Base-by-base conservation (phyloP, 2,888 invertebrate species). In the Drosophila leonis region DNA sequence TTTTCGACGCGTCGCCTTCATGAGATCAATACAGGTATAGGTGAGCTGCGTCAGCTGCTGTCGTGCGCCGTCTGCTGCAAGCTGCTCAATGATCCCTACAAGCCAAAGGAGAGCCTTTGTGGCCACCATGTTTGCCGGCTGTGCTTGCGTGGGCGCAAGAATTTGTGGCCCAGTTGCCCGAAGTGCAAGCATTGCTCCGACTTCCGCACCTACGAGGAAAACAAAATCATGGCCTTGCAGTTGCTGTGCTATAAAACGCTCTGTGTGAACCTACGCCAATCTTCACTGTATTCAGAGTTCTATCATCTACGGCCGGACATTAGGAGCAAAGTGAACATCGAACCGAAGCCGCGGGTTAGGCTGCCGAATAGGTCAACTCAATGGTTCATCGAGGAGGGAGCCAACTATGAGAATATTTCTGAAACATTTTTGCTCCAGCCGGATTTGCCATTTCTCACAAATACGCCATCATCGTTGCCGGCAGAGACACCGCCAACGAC, bases 31-130 rank as follows among this genome's bases (percentile, higher is more conserved):
- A 95, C 96, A 84, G 95, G 97, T 89, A 95, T 98, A 83, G 97
- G 97, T 7, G 97, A 97, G 93, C 94, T 98, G 91, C 95, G 98
- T 67, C 97, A 97, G 92, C 96, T 97, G 75, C 94, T 98, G 86
- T 96, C 97, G 82, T 98, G 98, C 93, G 97, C 96, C 65, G 98
- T 98, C 63, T 98, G 98, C 93, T 96, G 96, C 72, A 96, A 96
- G 91, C 94, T 98, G 79, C 93, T 98, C 65, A 95, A 95, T 80
- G 96, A 97, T 90, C 98, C 98, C 8, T 96, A 95, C 90, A 96
- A 97, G 39, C 97, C 98, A 18, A 95, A 95, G 24, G 95, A 95
- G 83, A 95, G 95, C 5, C 95, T 95, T 75, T 98, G 98, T 93
- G 97, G 97, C 92, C 98, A 98, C 93, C 97, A 97, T 93, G 96